Evolutionary conservation across 2,797 vertebrate species (phyloP).

Genomic region (Neostethus bicornis): DNA sequence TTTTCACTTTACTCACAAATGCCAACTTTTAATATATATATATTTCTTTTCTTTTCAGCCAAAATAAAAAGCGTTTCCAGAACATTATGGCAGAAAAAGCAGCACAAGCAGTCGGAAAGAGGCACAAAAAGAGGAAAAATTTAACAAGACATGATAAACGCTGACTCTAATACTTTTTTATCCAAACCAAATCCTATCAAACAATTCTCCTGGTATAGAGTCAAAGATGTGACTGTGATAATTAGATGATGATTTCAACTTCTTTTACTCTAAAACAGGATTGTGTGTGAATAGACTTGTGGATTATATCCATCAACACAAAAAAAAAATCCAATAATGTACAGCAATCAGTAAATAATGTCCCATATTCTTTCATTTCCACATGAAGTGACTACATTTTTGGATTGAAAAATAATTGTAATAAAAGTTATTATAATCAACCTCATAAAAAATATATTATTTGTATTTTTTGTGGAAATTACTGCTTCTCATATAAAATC

Average conservation of each 20-base stretch:
- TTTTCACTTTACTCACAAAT: slow-evolving; percentile 1
- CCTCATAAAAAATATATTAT: too few species aligned
- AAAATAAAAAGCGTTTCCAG: slow-evolving; percentile 92
- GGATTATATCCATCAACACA: neutral
- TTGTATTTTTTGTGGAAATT: too few species aligned
- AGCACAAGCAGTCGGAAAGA: slow-evolving; percentile 87
- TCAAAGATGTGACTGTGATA: neutral
- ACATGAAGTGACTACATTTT: too few species aligned
- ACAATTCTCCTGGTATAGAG: neutral
- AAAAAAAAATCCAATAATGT: neutral
- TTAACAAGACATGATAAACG: too few species aligned
- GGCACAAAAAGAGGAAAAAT: slow-evolving; percentile 87
- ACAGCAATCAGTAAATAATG: neutral
- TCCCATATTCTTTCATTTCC: neutral
- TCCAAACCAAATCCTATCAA: slow-evolving; percentile 2
- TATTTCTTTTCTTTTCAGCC: slow-evolving; percentile 72
- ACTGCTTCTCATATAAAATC: too few species aligned
- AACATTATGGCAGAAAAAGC: slow-evolving; percentile 90
- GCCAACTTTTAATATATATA: neutral
- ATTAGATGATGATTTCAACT: neutral
- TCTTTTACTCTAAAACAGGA: neutral
- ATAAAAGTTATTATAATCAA: too few species aligned
- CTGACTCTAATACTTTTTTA: slow-evolving; percentile 12
- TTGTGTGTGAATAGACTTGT: neutral
- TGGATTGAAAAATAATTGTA: too few species aligned